Percentiles rank a stretch among this genome's conserved stretches.
Evolutionary conservation across 2,797 vertebrate species (phyloP).

Genomic region (Anas capensis): DNA sequence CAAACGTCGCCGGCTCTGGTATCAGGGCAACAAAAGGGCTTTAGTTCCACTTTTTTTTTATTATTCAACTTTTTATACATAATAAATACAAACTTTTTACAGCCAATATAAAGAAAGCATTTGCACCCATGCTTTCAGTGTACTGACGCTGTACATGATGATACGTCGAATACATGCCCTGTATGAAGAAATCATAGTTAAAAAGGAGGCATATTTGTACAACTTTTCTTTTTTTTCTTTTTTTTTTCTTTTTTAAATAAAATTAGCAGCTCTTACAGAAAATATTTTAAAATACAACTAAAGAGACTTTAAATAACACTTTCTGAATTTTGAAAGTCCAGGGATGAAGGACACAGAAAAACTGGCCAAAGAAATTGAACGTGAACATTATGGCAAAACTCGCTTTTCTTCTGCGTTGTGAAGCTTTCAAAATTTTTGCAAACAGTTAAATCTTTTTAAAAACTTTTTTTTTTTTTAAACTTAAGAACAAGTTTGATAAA

Average conservation of each 20-base stretch:
- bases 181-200: constrained; percentile 83
- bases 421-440: constrained; percentile 71
- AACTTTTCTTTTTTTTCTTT: constrained; percentile 77
- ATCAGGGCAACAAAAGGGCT: background rate
- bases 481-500: constrained; percentile 93
- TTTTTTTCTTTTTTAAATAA: constrained; percentile 82
- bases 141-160: constrained; percentile 83
- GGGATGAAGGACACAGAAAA: constrained; percentile 66
- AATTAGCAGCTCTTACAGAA: constrained; percentile 89
- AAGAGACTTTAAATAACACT: constrained; percentile 84
- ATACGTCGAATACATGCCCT: constrained; percentile 71
- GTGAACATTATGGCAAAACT: constrained; percentile 55
- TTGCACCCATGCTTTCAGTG: constrained; percentile 83
- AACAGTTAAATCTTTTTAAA: constrained; percentile 72
- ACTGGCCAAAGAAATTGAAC: constrained; percentile 75
- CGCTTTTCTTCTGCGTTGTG: constrained; percentile 38
- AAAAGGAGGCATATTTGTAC: constrained; percentile 86
- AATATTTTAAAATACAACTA: constrained; percentile 85
- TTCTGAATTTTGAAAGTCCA: constrained; percentile 69
- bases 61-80: constrained; percentile 99
- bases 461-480: constrained; percentile 78
- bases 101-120: constrained; percentile 94
- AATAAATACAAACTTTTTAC: constrained; percentile 99
- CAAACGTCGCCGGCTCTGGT: rapidly evolving
- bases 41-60: constrained; percentile 84